Conservation (phyloP, 1,140 invertebrate genomes). For the Trissolcus basalis region DNA sequence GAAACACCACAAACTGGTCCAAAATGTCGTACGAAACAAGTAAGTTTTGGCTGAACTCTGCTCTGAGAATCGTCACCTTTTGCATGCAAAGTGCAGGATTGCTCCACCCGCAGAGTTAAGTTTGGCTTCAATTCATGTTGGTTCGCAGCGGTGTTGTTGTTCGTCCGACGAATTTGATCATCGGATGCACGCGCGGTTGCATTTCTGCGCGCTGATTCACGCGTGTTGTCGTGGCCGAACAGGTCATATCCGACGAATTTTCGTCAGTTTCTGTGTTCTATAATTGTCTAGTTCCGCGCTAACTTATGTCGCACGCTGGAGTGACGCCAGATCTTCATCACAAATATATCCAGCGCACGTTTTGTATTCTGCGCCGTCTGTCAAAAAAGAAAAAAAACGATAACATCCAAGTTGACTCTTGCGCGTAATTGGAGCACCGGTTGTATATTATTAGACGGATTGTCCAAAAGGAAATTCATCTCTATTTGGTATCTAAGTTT, state of each 20-base stretch:
- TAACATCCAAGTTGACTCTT: background rate
- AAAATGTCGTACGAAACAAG: conserved; percentile 70
- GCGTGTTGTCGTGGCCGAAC: background rate
- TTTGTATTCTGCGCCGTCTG: conserved; percentile 8
- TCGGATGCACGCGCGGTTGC: too few relatives aligned
- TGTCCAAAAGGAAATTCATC: background rate
- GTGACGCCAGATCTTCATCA: conserved; percentile 33
- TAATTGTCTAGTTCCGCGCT: conserved; percentile 32
- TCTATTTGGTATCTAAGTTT: conserved; percentile 1
- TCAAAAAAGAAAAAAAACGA: conserved; percentile 7
- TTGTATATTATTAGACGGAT: conserved; percentile 17
- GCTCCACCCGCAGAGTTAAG: background rate
- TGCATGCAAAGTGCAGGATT: background rate
- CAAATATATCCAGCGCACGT: conserved; percentile 33
- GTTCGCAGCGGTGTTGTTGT: too few relatives aligned
- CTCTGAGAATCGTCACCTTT: conserved; percentile 29
- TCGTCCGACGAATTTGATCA: too few relatives aligned
- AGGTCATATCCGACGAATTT: conserved; percentile 14
- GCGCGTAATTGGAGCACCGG: conserved; percentile 4
- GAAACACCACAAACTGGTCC: conserved; percentile 24
- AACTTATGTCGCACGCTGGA: conserved; percentile 27
- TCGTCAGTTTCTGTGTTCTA: conserved; percentile 44
- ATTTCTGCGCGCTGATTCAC: too few relatives aligned
- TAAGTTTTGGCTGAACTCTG: conserved; percentile 56
- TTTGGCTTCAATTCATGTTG: too few relatives aligned